Percentiles rank a stretch among this genome's conserved stretches.
phyloP scores from a whole-genome alignment of 1,140 invertebrate genomes.

The Nephila pilipes region DNA sequence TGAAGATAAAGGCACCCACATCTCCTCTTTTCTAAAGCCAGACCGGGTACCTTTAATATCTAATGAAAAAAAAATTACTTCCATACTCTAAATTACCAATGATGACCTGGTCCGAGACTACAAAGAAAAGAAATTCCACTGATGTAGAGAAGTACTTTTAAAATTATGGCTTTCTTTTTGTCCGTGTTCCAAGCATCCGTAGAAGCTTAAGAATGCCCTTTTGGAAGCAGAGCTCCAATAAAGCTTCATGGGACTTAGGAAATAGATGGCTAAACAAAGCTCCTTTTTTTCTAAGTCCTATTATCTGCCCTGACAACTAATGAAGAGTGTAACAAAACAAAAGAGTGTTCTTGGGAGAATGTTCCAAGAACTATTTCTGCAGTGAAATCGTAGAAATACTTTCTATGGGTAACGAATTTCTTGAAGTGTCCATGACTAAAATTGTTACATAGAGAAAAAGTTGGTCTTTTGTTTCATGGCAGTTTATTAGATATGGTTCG shows the following conservation, averaged over 20 bases:
- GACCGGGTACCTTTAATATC: no score
- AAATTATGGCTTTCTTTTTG: background rate
- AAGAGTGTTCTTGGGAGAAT: background rate
- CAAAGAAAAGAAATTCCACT: background rate
- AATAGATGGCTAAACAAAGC: conserved; percentile 47
- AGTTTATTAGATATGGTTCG: background rate
- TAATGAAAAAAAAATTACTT: no score
- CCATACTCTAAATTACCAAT: no score
- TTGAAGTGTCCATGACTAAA: background rate
- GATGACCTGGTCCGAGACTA: no score
- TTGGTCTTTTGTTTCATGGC: background rate
- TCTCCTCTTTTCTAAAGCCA: no score
- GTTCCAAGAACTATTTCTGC: background rate
- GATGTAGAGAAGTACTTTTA: background rate
- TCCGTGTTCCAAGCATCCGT: background rate
- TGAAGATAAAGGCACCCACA: no score
- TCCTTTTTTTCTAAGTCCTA: background rate
- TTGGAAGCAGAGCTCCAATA: background rate
- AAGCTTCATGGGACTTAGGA: conserved; percentile 6
- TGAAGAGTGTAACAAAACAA: conserved; percentile 58
- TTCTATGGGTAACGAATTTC: conserved; percentile 2
- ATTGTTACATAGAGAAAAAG: background rate
- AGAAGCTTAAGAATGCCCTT: conserved; percentile 8
- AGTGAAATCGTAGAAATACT: background rate
- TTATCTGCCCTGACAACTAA: conserved; percentile 52